phyloP scores from a whole-genome alignment of 2,797 vertebrate species.

The Caiman crocodilus region DNA sequence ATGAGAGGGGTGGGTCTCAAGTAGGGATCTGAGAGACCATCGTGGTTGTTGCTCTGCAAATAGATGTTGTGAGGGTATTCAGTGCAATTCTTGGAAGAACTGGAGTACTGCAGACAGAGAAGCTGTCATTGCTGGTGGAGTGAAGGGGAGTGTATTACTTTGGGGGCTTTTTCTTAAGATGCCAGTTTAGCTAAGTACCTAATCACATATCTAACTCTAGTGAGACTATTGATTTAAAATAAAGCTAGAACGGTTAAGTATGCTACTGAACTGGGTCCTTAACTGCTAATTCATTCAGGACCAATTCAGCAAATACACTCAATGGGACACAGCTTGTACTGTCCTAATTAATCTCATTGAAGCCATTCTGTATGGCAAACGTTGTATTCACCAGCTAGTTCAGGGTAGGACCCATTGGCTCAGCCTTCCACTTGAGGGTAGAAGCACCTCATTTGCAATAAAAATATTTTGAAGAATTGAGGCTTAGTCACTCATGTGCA shows the following conservation, averaged over 20 bases:
- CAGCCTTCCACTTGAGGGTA: too few relatives aligned
- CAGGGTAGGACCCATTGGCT: background rate
- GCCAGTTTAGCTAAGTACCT: background rate
- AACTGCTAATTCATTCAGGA: background rate
- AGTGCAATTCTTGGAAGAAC: background rate
- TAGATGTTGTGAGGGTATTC: too few relatives aligned
- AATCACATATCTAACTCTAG: background rate
- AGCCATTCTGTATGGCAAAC: background rate
- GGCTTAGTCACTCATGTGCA: background rate
- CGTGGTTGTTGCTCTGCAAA: too few relatives aligned
- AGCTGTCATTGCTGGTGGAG: background rate
- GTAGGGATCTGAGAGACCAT: too few relatives aligned
- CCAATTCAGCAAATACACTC: background rate
- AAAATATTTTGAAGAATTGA: too few relatives aligned
- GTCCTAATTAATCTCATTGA: background rate
- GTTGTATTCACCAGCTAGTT: background rate
- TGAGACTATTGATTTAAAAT: background rate
- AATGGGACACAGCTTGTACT: background rate
- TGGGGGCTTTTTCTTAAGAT: background rate
- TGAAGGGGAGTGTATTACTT: background rate
- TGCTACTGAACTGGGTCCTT: background rate
- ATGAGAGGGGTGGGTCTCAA: too few relatives aligned
- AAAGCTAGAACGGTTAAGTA: background rate
- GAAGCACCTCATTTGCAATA: too few relatives aligned
- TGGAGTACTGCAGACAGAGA: background rate